A percentile compares a stretch with the other conserved stretches of the same genome.
These are phyloP conservation scores for Tympanuchus pallidicinctus DNA, from an alignment of 2,113 vertebrate genomes.

Conservation along the genomic window DNA sequence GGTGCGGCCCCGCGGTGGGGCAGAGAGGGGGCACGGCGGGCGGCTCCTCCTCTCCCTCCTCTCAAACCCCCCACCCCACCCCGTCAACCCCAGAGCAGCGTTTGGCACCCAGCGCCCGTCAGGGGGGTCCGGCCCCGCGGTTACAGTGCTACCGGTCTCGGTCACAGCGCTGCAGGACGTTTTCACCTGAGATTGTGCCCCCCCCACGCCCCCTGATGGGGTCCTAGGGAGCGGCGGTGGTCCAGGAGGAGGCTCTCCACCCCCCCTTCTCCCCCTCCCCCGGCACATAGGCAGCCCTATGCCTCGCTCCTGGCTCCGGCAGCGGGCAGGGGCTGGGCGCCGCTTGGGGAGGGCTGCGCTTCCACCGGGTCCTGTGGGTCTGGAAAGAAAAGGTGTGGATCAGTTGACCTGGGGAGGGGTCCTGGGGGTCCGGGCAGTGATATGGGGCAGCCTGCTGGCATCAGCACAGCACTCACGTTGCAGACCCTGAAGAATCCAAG, in stretches of 20 bases:
- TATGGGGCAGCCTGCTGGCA: too few relatives aligned
- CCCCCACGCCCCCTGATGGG: background rate
- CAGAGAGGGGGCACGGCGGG: background rate
- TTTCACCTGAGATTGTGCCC: slow-evolving; percentile 53
- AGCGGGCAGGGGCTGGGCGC: background rate
- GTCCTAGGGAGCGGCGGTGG: background rate
- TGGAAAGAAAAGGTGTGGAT: background rate
- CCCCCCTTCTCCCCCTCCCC: too few relatives aligned
- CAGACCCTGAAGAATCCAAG: too few relatives aligned
- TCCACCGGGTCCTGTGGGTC: background rate
- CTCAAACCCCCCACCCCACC: background rate
- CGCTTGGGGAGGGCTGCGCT: background rate
- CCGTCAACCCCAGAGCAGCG: background rate
- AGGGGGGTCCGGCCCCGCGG: background rate
- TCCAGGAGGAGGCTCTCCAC: too few relatives aligned
- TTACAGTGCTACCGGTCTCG: slow-evolving; percentile 58
- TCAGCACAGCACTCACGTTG: too few relatives aligned
- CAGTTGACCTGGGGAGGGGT: rapidly evolving
- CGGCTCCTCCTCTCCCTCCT: too few relatives aligned
- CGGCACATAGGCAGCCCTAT: background rate
- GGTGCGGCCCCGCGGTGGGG: background rate
- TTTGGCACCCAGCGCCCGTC: slow-evolving; percentile 26
- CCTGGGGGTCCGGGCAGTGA: too few relatives aligned
- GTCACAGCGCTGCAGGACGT: background rate
- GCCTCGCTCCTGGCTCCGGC: background rate